A percentile compares a stretch with the other conserved stretches of the same genome.
Evolutionary conservation across 1,140 invertebrate genomes (phyloP).

Genomic region (Drosophila serrata): DNA sequence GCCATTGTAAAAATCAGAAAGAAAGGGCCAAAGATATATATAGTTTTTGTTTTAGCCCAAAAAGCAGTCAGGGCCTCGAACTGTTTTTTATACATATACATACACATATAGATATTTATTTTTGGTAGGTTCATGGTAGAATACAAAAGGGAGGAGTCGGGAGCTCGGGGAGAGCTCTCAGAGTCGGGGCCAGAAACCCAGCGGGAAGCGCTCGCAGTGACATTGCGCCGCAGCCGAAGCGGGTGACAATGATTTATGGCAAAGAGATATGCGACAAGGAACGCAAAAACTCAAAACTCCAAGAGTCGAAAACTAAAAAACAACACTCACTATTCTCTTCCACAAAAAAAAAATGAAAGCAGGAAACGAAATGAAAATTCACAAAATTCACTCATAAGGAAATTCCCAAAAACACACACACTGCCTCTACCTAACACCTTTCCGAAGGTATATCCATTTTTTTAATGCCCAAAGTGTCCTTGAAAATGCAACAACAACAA

Average conservation of each 20-base stretch:
- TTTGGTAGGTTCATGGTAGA: constrained; percentile 38
- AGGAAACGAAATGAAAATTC: constrained; percentile 30
- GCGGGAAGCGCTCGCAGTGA: constrained; percentile 82
- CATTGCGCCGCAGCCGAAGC: constrained; percentile 81
- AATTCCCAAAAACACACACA: constrained; percentile 16
- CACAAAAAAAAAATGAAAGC: constrained; percentile 25
- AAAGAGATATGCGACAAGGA: constrained; percentile 83
- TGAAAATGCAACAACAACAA: constrained; percentile 74
- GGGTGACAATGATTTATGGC: constrained; percentile 85
- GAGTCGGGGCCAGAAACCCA: constrained; percentile 61
- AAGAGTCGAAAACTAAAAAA: constrained; percentile 55
- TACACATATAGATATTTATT: constrained; percentile 8
- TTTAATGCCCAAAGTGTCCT: constrained; percentile 68
- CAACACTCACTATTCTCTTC: constrained; percentile 28
- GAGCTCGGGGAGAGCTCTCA: constrained; percentile 7
- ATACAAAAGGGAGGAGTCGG: constrained; percentile 12
- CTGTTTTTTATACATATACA: constrained; percentile 15
- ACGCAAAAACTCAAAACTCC: constrained; percentile 69
- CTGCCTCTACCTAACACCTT: constrained; percentile 56
- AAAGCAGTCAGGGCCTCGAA: constrained; percentile 30
- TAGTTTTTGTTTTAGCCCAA: constrained; percentile 18
- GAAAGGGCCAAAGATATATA: constrained; percentile 19
- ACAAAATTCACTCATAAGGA: constrained; percentile 21
- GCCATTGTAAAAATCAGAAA: constrained; percentile 6
- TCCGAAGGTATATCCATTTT: constrained; percentile 45